Evolutionary conservation across 2,797 vertebrate species (phyloP).

Genomic region (Cephalopachus bancanus): DNA sequence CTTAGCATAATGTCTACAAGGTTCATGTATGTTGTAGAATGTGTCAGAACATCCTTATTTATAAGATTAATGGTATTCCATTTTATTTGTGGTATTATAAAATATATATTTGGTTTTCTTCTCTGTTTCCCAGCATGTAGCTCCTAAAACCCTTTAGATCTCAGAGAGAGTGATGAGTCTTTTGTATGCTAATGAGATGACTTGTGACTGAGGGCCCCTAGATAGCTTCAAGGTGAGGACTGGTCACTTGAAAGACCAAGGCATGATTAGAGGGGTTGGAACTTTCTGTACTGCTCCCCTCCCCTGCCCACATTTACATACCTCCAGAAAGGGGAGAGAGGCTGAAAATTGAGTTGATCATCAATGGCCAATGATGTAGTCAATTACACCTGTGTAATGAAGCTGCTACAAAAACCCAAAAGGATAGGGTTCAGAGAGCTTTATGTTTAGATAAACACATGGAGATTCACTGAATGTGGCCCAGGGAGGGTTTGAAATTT

Average conservation of each 20-base stretch:
- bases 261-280: neutral
- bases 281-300: neutral
- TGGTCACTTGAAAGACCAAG: neutral
- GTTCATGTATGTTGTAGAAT: neutral
- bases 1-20: neutral
- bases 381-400: neutral
- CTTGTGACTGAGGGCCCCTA: neutral
- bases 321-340: neutral
- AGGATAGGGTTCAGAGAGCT: neutral
- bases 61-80: neutral
- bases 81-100: neutral
- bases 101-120: neutral
- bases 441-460: neutral
- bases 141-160: neutral
- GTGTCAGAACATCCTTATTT: neutral
- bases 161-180: neutral
- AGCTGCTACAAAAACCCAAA: neutral
- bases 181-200: neutral
- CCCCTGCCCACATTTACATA: neutral
- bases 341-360: neutral
- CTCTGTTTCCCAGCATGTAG: neutral
- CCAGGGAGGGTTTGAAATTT: neutral
- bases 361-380: neutral
- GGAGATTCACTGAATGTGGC: neutral
- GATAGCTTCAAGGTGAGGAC: neutral